These are phyloP conservation scores for Cephalophus harveyi DNA, from an alignment of 2,113 vertebrate species.

Conservation along the genomic window DNA sequence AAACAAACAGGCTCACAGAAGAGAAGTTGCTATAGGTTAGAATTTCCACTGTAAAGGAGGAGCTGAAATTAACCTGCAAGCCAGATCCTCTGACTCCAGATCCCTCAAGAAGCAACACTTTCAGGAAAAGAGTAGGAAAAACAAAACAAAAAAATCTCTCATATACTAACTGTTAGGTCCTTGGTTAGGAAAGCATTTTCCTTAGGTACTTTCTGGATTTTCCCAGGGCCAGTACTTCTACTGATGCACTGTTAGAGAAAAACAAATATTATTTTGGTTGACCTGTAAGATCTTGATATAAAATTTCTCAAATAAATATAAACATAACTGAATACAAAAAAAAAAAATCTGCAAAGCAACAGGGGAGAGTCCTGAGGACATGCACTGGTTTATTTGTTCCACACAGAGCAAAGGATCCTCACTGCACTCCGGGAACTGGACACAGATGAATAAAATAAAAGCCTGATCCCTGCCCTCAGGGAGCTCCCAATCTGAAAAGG, in stretches of 20 bases:
- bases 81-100: not conserved
- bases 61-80: not conserved
- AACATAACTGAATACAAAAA: not conserved
- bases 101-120: not conserved
- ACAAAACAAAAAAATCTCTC: not conserved
- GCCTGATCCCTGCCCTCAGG: not conserved
- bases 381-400: not conserved
- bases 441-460: not conserved
- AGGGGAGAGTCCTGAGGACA: accelerated
- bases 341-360: not conserved
- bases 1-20: not conserved
- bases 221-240: constrained; percentile 85
- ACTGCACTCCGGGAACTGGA: accelerated
- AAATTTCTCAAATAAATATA: not conserved
- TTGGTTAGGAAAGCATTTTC: constrained; percentile 84
- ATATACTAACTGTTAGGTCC: constrained; percentile 86
- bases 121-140: not conserved
- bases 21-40: not conserved
- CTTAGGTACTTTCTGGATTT: constrained; percentile 80
- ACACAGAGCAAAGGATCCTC: accelerated
- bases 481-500: not conserved
- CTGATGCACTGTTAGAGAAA: constrained; percentile 84
- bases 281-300: not conserved
- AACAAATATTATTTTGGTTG: not conserved
- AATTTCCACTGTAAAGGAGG: accelerated